These are phyloP conservation scores for Drosophila kohkoa DNA, from an alignment of 1,140 invertebrate species.

Conservation along the genomic window DNA sequence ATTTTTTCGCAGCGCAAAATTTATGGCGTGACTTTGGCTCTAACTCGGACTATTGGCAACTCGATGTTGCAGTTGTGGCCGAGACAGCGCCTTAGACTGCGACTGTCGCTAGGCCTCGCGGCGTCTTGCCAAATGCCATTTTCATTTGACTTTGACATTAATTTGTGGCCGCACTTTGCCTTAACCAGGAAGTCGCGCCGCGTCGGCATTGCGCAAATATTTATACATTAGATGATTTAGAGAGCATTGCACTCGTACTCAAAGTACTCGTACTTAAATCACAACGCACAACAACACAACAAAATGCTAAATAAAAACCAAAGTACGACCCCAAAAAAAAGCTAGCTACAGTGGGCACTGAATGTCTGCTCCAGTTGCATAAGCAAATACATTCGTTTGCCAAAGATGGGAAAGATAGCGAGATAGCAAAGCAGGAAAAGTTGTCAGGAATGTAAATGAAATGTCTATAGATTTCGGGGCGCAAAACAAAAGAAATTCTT, in stretches of 20 bases:
- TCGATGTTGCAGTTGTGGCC: conserved; percentile 24
- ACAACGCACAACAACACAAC: background rate
- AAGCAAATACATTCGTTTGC: background rate
- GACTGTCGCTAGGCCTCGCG: conserved; percentile 15
- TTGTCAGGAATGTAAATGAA: conserved; percentile 4
- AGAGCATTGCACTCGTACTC: conserved; percentile 47
- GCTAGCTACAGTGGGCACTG: background rate
- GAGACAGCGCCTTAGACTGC: conserved; percentile 22
- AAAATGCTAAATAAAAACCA: background rate
- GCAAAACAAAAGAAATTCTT: conserved; percentile 19
- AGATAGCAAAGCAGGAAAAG: background rate
- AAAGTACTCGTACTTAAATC: conserved; percentile 10
- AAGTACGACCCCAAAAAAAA: background rate
- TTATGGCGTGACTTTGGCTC: conserved; percentile 72
- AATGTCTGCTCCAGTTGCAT: conserved; percentile 1
- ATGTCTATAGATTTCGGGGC: background rate
- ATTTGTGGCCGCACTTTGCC: conserved; percentile 78
- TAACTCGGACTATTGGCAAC: conserved; percentile 51
- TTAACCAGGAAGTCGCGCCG: conserved; percentile 69
- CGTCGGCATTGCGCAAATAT: conserved; percentile 47
- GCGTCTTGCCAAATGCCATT: conserved; percentile 73
- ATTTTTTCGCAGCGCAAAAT: conserved; percentile 71
- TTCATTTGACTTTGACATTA: conserved; percentile 82
- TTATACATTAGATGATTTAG: conserved; percentile 56
- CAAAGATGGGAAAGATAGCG: background rate